Conservation (phyloP, 1,140 invertebrate species). For the Vanessa atalanta region DNA sequence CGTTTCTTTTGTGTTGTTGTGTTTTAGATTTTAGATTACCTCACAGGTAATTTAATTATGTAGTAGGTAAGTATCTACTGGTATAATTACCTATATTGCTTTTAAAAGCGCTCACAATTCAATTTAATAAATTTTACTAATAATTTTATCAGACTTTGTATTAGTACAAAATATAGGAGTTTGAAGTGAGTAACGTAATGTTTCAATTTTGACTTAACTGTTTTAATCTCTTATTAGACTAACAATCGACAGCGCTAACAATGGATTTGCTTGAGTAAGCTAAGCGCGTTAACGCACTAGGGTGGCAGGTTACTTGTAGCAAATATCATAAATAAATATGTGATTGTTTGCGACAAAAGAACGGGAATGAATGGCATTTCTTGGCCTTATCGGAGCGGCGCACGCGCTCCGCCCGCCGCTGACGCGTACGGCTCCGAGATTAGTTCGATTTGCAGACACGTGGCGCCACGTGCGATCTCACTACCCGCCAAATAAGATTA, state of each 20-base stretch:
- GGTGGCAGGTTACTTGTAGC: slow-evolving; percentile 71
- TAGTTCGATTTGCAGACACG: slow-evolving; percentile 77
- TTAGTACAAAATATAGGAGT: no score
- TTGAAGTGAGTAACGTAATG: no score
- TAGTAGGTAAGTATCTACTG: no score
- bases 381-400: slow-evolving; percentile 75
- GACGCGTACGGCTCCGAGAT: slow-evolving; percentile 73
- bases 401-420: slow-evolving; percentile 72
- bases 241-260: not conserved
- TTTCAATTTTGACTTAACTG: not conserved
- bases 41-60: no score
- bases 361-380: slow-evolving; percentile 77
- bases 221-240: not conserved
- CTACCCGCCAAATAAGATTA: slow-evolving; percentile 79
- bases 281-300: slow-evolving; percentile 51
- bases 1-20: no score
- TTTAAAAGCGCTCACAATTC: no score
- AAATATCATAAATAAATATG: slow-evolving; percentile 81
- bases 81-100: no score
- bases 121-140: no score
- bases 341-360: slow-evolving; percentile 78
- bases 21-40: no score
- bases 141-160: no score
- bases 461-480: slow-evolving; percentile 71
- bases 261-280: slow-evolving; percentile 34